Evolutionary conservation across 2,113 vertebrate genomes (phyloP), one percentile per base, ranked within the genome.

Genomic region (Seriola dumerili): DNA sequence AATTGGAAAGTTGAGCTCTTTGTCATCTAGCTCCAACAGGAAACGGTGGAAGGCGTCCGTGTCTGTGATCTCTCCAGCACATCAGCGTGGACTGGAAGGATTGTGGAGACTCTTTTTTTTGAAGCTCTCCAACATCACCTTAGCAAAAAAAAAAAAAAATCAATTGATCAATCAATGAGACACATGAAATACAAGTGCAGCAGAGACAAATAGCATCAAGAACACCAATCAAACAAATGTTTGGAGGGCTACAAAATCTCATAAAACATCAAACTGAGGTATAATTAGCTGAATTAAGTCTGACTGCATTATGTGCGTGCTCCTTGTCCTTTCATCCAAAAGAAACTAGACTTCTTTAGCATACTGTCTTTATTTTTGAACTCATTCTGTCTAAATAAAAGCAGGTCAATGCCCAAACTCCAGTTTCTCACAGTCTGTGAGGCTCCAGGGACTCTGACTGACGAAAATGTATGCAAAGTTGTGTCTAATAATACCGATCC

Each of bases 321-420:
- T 85, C 58, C 36, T 65, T 69, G 76, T 85, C 64, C 78, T 85
- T 78, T 76, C 67, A 76, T 80, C 82, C 55, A 21, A 50, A 57
- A 83, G 32, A 77, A 75, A 78, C 55, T 40, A 80, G 75, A 86
- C 78, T 85, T 88, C 65, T 70, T 87, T 46, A 69, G 67, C 61
- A 66, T 46, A 57, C 34, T 52, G 75, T 57, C 84, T 86, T 86
- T 72, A 86, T 80, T 91, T 85, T 80, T 92, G 93, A 88, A 88
- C 94, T 94, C 90, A 94, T 95, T 95, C 93, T 94, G 92, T 95
- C 94, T 85, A 72, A 86, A 90, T 71, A 87, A 95, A 95, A 95
- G 79, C 92, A 93, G 94, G 94, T 92, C 93, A 93, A 74, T 84
- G 77, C 88, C 80, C 70, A 83, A 92, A 86, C 32, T 81, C 70